Conservation (phyloP, 2,888 invertebrate genomes). For the Drymonia ruficornis region DNA sequence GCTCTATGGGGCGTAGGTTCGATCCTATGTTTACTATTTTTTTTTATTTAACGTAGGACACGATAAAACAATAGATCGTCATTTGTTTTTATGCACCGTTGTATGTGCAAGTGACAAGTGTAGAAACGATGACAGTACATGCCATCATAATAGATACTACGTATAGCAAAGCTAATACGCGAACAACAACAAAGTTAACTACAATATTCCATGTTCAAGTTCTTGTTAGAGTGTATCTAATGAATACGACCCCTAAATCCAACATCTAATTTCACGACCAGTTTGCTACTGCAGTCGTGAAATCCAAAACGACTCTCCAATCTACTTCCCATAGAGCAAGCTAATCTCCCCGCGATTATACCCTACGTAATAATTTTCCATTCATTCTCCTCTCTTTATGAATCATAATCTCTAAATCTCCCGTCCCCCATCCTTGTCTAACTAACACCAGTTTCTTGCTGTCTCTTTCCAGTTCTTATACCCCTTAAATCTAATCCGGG, state of each 20-base stretch:
- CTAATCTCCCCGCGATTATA: constrained; percentile 64
- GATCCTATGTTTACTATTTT: too few relatives aligned
- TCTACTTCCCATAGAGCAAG: constrained; percentile 49
- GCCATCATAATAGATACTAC: too few relatives aligned
- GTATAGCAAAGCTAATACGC: neutral
- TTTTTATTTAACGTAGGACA: too few relatives aligned
- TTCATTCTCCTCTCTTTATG: constrained; percentile 82
- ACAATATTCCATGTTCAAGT: neutral
- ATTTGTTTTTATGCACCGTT: too few relatives aligned
- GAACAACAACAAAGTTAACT: neutral
- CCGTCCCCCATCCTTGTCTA: constrained; percentile 63
- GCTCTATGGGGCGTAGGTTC: too few relatives aligned
- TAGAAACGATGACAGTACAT: too few relatives aligned
- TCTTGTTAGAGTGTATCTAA: constrained; percentile 21
- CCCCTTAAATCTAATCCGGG: constrained; percentile 84
- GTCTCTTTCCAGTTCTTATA: constrained; percentile 75
- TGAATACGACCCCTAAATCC: constrained; percentile 39
- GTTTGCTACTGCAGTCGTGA: constrained; percentile 41
- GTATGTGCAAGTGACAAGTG: too few relatives aligned
- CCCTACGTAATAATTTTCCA: constrained; percentile 81
- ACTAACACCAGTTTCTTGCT: constrained; percentile 41
- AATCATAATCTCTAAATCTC: constrained; percentile 85
- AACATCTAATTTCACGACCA: constrained; percentile 53
- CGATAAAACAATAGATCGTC: too few relatives aligned
- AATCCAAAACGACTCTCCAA: constrained; percentile 47